Evolutionary conservation across 1,140 invertebrate genomes (phyloP).

Genomic region (Solen grandis): DNA sequence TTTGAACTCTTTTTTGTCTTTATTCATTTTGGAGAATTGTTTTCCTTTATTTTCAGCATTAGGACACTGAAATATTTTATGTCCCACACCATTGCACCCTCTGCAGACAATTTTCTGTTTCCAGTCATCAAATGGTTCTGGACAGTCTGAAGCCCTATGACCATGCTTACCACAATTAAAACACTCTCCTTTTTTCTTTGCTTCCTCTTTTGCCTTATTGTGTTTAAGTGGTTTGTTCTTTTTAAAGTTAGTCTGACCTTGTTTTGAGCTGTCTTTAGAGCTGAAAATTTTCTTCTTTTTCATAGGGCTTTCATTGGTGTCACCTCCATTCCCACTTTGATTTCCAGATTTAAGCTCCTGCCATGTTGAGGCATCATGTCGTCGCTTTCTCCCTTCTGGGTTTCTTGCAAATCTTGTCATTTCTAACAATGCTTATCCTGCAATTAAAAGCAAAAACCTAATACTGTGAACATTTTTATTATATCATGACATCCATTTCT

Average conservation of each 20-base stretch:
- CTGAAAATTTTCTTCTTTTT: conserved; percentile 30
- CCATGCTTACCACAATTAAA: conserved; percentile 87
- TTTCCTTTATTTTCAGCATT: conserved; percentile 2
- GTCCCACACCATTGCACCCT: conserved; percentile 30
- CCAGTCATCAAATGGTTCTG: conserved; percentile 82
- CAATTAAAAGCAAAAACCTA: too few species aligned
- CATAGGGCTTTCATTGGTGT: neutral
- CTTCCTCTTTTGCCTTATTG: too few species aligned
- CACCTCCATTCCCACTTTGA: neutral
- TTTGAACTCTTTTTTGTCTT: conserved; percentile 25
- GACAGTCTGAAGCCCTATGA: conserved; percentile 90
- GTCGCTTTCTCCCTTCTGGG: conserved; percentile 41
- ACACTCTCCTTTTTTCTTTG: conserved; percentile 82
- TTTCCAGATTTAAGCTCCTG: conserved; percentile 31
- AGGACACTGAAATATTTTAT: conserved; percentile 27
- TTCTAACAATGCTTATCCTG: neutral
- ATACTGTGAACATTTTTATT: too few species aligned
- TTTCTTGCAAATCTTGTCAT: conserved; percentile 60
- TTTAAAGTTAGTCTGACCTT: neutral
- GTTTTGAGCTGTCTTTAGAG: neutral
- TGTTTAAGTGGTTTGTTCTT: neutral
- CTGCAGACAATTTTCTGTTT: conserved; percentile 61
- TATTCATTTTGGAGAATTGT: conserved; percentile 19
- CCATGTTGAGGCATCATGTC: conserved; percentile 51
- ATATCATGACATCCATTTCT: too few species aligned